Evolutionary conservation across 2,888 invertebrate genomes (phyloP).

Genomic region (Protodeltote pygarga): DNA sequence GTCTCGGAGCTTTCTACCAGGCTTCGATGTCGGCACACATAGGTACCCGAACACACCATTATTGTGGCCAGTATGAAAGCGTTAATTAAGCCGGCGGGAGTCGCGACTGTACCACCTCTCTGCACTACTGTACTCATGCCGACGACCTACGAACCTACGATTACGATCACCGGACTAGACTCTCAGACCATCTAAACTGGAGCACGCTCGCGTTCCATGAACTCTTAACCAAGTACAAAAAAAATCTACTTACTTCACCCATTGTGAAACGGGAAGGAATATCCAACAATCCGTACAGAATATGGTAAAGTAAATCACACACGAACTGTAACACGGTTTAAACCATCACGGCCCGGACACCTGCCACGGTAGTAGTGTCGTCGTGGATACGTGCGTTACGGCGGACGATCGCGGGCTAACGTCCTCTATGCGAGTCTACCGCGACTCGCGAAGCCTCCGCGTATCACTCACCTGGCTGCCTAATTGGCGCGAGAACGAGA

Average conservation of each 20-base stretch:
- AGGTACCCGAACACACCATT: constrained; percentile 61
- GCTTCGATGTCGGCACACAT: constrained; percentile 62
- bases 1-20: constrained; percentile 71
- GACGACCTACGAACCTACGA: constrained; percentile 80
- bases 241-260: constrained; percentile 80
- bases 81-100: constrained; percentile 62
- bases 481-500: constrained; percentile 75
- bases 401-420: constrained; percentile 78
- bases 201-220: constrained; percentile 67
- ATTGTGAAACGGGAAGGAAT: constrained; percentile 64
- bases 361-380: constrained; percentile 63
- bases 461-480: constrained; percentile 67
- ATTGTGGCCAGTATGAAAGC: constrained; percentile 59
- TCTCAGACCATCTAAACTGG: constrained; percentile 65
- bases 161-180: constrained; percentile 67
- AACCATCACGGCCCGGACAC: constrained; percentile 75
- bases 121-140: constrained; percentile 60
- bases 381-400: constrained; percentile 62
- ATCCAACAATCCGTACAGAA: constrained; percentile 51
- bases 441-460: constrained; percentile 52
- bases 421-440: constrained; percentile 59
- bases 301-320: constrained; percentile 54
- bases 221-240: constrained; percentile 36
- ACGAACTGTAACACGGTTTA: constrained; percentile 72
- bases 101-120: constrained; percentile 45